phyloP scores from a whole-genome alignment of 2,113 vertebrate species.

The Maccullochella peelii region DNA sequence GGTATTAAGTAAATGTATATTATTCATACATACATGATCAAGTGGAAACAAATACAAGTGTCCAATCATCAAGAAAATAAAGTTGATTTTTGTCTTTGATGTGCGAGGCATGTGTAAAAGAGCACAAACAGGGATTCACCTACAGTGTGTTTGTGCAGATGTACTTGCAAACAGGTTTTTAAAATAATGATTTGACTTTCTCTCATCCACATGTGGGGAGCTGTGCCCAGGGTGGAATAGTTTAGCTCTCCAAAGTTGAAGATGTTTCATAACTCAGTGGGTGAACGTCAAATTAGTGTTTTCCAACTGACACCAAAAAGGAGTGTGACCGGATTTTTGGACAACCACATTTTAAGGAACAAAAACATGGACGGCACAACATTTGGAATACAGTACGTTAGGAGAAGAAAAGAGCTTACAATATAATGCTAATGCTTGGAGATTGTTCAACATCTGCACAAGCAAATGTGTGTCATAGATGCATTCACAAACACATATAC shows the following conservation, averaged over 20 bases:
- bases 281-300: background rate
- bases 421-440: background rate
- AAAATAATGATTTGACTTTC: background rate
- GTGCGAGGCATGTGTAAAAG: background rate
- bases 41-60: background rate
- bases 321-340: background rate
- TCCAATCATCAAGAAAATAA: background rate
- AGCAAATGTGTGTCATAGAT: background rate
- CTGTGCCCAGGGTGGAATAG: background rate
- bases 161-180: background rate
- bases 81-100: background rate
- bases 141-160: background rate
- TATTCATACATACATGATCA: background rate
- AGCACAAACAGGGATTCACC: background rate
- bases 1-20: background rate
- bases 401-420: background rate
- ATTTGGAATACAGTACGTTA: background rate
- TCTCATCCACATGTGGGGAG: background rate
- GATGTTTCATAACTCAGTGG: background rate
- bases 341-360: background rate
- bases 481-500: constrained; percentile 5
- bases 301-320: background rate
- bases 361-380: background rate
- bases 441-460: background rate
- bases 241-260: background rate